Base-by-base conservation (phyloP, 2,113 vertebrate species). In the Donacobius atricapilla region DNA sequence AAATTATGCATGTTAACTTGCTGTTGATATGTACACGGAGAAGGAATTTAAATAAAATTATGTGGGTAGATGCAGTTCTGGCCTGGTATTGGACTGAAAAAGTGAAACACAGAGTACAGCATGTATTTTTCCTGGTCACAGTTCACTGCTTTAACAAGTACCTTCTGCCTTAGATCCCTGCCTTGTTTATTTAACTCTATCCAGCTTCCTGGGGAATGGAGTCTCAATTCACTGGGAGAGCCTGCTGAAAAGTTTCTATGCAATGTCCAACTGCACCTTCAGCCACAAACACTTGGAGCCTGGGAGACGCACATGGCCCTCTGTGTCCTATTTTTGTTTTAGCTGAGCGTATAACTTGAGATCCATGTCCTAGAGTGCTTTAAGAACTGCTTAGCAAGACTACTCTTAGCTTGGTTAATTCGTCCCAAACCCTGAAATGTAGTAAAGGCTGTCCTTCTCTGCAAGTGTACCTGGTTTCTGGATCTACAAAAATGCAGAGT, bases 181-280 rank as follows among this genome's bases (percentile, higher is more conserved):
- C 0, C 0, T 40, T 93, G 42, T 92, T 88, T 85, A 30, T 86
- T 86, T 94, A 83, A 39, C 44, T 87, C 57, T 40, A 16, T 35
- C 37, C 51, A 83, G 64, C 18, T 78, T 95, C 79, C 44, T 48
- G 51, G 78, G 76, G 83, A 90, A 86, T 51, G 53, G 76, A 64
- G n/a, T 83, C 45, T 77, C 24, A 30, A 30, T 76, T 84, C 3
- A 2, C 47, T 19, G 1, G 40, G 24, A 0, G 2, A 81, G 12
- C 44, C 44, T 81, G 47, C 64, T 78, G 64, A 83, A 45, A 90
- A 90, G 17, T 45, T 63, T 33, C 68, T 28, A 4, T 58, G 85
- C 31, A 15, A 40, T 15, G 9, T 54, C 27, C 68, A 48, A 13
- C 27, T 35, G 19, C 0, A 3, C 37, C 69, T 85, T 89, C 10